phyloP scores from a whole-genome alignment of 2,888 invertebrate species.

The Drosophila fulvimacula region DNA sequence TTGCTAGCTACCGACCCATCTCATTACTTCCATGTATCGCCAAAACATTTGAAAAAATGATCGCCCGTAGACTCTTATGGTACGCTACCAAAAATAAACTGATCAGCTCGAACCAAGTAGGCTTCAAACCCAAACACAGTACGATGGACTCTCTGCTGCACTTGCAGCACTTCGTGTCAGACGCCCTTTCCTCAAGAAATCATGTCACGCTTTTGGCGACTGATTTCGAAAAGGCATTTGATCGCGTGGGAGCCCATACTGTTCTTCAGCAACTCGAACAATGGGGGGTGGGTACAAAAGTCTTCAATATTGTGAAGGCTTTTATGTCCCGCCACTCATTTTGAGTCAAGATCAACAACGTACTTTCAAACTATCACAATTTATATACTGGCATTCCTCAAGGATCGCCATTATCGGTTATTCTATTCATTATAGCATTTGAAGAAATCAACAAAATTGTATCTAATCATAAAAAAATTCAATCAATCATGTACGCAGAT shows the following conservation, averaged over 20 bases:
- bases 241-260: not conserved
- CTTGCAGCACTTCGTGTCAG: constrained; percentile 4
- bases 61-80: constrained; percentile 4
- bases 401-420: constrained; percentile 27
- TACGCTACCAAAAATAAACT: constrained; percentile 4
- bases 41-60: constrained; percentile 2
- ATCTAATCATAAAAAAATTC: constrained; percentile 11
- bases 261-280: not conserved
- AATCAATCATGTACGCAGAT: constrained; percentile 13
- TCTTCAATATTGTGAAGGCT: constrained; percentile 28
- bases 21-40: not conserved
- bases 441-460: constrained; percentile 24
- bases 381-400: constrained; percentile 25
- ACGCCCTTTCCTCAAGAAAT: constrained; percentile 6
- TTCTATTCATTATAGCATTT: constrained; percentile 28
- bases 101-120: not conserved
- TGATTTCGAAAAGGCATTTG: constrained; percentile 7
- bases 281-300: constrained; percentile 1
- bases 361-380: constrained; percentile 14
- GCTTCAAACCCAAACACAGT: constrained; percentile 3
- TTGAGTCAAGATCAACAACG: constrained; percentile 18
- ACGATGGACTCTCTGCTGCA: constrained; percentile 4
- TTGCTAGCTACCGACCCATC: not conserved
- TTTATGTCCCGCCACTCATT: constrained; percentile 22
- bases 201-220: not conserved